Conservation (phyloP, 2,888 invertebrate genomes). For the Andricus quercusramuli region DNA sequence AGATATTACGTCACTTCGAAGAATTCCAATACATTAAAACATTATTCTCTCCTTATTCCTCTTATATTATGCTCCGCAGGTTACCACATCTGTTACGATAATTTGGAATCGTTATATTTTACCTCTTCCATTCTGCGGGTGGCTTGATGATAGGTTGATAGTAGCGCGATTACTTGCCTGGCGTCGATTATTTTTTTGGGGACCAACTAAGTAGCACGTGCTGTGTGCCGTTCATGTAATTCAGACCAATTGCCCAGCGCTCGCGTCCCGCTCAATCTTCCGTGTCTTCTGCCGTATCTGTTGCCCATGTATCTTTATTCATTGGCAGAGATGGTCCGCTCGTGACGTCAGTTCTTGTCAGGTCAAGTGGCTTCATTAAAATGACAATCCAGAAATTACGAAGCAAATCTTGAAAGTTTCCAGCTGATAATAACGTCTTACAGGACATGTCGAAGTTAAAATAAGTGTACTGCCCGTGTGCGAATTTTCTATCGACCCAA, state of each 20-base stretch:
- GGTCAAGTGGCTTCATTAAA: conserved; percentile 66
- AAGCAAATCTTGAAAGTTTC: conserved; percentile 30
- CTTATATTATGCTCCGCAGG: background rate
- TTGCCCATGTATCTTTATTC: background rate
- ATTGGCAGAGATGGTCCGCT: conserved; percentile 42
- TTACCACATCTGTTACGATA: background rate
- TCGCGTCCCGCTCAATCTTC: conserved; percentile 67
- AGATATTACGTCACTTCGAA: background rate
- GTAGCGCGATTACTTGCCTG: conserved; percentile 52
- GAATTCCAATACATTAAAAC: background rate
- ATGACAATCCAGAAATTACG: conserved; percentile 58
- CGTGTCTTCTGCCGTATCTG: conserved; percentile 43
- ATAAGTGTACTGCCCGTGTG: background rate
- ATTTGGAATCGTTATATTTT: background rate
- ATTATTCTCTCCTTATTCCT: background rate
- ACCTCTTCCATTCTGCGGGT: background rate
- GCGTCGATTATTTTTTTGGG: conserved; percentile 65
- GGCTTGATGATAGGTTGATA: background rate
- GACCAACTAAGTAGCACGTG: conserved; percentile 61
- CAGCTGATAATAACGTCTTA: background rate
- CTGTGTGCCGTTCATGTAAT: conserved; percentile 62
- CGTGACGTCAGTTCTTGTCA: conserved; percentile 65
- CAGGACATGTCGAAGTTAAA: background rate
- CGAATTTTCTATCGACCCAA: too few species aligned
- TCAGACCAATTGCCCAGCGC: conserved; percentile 70